Evolutionary conservation across 2,113 vertebrate species (phyloP).

Genomic region (Misgurnus anguillicaudatus): DNA sequence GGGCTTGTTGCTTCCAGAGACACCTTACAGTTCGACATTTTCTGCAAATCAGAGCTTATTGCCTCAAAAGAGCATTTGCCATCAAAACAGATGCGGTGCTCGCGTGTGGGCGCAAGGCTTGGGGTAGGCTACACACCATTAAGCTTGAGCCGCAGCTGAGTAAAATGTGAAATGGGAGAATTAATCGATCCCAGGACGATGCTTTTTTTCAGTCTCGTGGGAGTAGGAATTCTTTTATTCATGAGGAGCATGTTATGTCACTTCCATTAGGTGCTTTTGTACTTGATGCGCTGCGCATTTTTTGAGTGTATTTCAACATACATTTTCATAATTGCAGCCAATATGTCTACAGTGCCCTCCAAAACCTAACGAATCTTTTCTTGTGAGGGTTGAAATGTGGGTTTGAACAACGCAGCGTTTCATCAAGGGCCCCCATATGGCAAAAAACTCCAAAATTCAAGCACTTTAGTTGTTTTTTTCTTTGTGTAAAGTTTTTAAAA

Average conservation of each 20-base stretch:
- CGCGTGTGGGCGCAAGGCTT: constrained; percentile 65
- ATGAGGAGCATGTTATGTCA: constrained; percentile 68
- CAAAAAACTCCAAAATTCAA: not conserved
- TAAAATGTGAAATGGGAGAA: constrained; percentile 53
- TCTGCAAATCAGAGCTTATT: constrained; percentile 27
- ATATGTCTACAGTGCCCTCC: constrained; percentile 54
- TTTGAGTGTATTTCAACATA: constrained; percentile 38
- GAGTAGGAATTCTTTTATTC: constrained; percentile 70
- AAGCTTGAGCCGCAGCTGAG: constrained; percentile 62
- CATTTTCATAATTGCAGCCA: constrained; percentile 68
- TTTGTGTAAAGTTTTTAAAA: constrained; percentile 7
- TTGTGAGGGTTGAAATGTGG: not conserved
- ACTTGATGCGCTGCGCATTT: constrained; percentile 48
- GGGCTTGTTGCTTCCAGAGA: not conserved
- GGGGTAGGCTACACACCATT: constrained; percentile 66
- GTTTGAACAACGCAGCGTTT: not conserved
- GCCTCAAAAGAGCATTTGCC: constrained; percentile 45
- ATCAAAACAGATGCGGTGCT: constrained; percentile 48
- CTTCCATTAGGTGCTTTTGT: constrained; percentile 64
- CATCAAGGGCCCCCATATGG: not conserved
- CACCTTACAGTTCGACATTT: constrained; percentile 47
- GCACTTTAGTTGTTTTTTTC: not conserved
- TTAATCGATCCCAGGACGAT: constrained; percentile 62
- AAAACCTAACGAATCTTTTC: constrained; percentile 36
- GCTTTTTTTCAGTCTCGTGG: constrained; percentile 47